These are phyloP conservation scores for Digitonthophagus gazella DNA, from an alignment of 2,888 invertebrate species.

Conservation along the genomic window DNA sequence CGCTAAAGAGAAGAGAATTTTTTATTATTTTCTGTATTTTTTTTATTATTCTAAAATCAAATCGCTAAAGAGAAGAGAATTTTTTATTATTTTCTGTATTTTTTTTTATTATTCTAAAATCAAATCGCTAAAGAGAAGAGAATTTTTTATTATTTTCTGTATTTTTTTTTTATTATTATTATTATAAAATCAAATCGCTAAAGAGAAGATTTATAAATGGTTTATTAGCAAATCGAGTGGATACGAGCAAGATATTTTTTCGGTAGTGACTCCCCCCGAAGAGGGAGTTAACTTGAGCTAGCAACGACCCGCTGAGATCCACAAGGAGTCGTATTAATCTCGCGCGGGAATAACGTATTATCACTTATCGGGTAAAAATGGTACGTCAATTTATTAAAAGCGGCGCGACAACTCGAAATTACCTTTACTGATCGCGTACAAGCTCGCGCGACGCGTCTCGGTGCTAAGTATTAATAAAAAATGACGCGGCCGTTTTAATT, in stretches of 20 bases:
- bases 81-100: too few species aligned
- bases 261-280: background rate
- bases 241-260: background rate
- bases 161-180: too few species aligned
- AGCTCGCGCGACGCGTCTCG: background rate
- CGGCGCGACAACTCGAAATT: background rate
- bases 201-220: background rate
- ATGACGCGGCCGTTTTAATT: background rate
- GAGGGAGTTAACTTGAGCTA: background rate
- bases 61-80: too few species aligned
- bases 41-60: too few species aligned
- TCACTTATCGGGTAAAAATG: background rate
- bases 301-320: background rate
- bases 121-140: too few species aligned
- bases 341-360: background rate
- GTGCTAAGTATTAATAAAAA: background rate
- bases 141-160: too few species aligned
- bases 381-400: background rate
- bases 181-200: too few species aligned
- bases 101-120: too few species aligned
- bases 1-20: too few species aligned
- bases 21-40: too few species aligned
- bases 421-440: background rate
- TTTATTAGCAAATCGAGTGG: background rate
- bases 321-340: background rate